phyloP scores from a whole-genome alignment of 2,797 vertebrate species.

The Sebastes glaucus region DNA sequence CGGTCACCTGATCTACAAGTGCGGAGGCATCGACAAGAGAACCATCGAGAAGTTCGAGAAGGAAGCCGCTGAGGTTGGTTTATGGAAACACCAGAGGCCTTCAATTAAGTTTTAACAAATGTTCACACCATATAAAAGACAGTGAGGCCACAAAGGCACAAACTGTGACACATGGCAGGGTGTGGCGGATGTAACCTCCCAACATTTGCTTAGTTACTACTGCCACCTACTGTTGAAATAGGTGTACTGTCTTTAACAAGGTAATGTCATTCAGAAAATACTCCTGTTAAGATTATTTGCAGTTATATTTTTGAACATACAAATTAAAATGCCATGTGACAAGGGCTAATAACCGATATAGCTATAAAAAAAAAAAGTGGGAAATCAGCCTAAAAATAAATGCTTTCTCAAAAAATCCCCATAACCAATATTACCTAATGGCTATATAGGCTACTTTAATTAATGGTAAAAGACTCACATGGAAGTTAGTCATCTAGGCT shows the following conservation, averaged over 20 bases:
- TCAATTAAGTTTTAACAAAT: slow-evolving; percentile 29
- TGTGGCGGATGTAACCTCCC: not conserved
- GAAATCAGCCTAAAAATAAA: not conserved
- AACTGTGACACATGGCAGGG: not conserved
- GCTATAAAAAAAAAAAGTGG: not conserved
- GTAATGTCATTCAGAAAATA: not conserved
- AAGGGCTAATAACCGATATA: not conserved
- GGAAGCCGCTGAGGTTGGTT: slow-evolving; percentile 83
- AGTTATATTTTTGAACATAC: not conserved
- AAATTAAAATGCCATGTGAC: not conserved
- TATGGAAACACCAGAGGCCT: not conserved
- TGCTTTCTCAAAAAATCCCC: not conserved
- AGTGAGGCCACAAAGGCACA: not conserved
- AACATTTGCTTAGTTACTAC: not conserved
- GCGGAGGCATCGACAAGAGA: slow-evolving; percentile 87
- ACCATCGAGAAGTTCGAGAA: slow-evolving; percentile 89
- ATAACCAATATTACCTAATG: not conserved
- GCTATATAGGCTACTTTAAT: not conserved
- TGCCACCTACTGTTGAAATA: slow-evolving; percentile 1
- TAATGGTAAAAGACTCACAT: not conserved
- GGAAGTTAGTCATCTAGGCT: not conserved
- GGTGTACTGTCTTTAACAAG: not conserved
- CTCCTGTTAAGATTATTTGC: not conserved
- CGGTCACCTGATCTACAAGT: slow-evolving; percentile 88
- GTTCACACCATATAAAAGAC: not conserved